A percentile compares a stretch with the other conserved stretches of the same genome.
Evolutionary conservation across 2,888 invertebrate species (phyloP).

Genomic region (Shargacucullia verbasci): DNA sequence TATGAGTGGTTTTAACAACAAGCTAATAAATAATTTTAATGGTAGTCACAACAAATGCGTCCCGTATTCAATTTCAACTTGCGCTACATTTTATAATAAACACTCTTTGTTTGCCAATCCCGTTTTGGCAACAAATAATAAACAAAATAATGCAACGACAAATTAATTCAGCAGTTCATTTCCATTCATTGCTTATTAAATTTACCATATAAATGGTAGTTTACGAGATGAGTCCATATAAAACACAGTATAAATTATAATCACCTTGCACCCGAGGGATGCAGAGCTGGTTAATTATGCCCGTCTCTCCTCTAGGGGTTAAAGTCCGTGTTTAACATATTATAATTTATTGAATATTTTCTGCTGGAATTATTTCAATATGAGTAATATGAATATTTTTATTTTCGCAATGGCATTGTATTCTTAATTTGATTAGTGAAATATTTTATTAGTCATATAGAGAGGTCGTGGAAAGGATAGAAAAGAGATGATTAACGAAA

Average conservation of each 20-base stretch:
- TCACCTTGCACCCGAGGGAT: constrained; percentile 46
- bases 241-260: constrained; percentile 46
- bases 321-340: constrained; percentile 35
- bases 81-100: neutral
- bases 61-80: neutral
- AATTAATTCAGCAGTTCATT: constrained; percentile 37
- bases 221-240: constrained; percentile 38
- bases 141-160: constrained; percentile 12
- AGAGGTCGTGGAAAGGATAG: no score
- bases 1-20: no score
- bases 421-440: no score
- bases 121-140: neutral
- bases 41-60: no score
- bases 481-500: no score
- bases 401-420: neutral
- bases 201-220: constrained; percentile 39
- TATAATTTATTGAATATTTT: constrained; percentile 38
- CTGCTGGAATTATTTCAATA: constrained; percentile 14
- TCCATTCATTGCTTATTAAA: constrained; percentile 44
- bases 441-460: no score
- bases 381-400: neutral
- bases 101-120: neutral
- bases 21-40: no score
- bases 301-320: constrained; percentile 19
- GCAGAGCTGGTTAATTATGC: constrained; percentile 44